Conservation (phyloP, 2,797 vertebrate species). For the Alauda arvensis region DNA sequence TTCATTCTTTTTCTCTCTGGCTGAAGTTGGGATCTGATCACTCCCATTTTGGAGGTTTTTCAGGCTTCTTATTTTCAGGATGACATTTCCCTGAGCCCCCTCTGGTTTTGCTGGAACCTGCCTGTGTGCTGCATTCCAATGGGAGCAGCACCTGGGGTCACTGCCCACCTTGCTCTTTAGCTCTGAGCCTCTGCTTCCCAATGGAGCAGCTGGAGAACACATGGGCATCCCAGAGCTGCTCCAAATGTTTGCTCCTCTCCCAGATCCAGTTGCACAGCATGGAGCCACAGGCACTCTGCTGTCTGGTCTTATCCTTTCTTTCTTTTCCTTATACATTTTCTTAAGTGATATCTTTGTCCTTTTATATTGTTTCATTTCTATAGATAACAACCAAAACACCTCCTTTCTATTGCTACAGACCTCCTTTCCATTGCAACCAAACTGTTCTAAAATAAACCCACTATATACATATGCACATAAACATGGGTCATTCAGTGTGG, state of each 20-base stretch:
- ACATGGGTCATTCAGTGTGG: background rate
- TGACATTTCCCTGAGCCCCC: background rate
- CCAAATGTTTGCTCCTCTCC: background rate
- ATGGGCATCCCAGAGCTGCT: background rate
- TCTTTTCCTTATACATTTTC: background rate
- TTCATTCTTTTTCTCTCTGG: background rate
- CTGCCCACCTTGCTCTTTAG: background rate
- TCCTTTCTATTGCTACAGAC: background rate
- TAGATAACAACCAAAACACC: background rate
- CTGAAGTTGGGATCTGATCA: background rate
- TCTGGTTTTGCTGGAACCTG: background rate
- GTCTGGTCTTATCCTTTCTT: background rate
- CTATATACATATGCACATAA: background rate
- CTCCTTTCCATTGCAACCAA: background rate
- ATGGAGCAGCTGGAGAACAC: background rate
- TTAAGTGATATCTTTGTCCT: background rate
- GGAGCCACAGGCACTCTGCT: background rate
- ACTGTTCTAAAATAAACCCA: background rate
- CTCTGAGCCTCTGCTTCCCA: background rate
- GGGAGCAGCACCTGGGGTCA: background rate
- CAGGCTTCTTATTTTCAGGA: background rate
- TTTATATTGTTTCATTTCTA: background rate
- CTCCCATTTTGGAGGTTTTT: background rate
- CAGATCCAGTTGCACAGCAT: rapidly evolving
- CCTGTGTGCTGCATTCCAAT: background rate